Evolutionary conservation across 2,888 invertebrate genomes (phyloP), one percentile per base, ranked within the genome.

Genomic region (Dicyrtomina minuta): DNA sequence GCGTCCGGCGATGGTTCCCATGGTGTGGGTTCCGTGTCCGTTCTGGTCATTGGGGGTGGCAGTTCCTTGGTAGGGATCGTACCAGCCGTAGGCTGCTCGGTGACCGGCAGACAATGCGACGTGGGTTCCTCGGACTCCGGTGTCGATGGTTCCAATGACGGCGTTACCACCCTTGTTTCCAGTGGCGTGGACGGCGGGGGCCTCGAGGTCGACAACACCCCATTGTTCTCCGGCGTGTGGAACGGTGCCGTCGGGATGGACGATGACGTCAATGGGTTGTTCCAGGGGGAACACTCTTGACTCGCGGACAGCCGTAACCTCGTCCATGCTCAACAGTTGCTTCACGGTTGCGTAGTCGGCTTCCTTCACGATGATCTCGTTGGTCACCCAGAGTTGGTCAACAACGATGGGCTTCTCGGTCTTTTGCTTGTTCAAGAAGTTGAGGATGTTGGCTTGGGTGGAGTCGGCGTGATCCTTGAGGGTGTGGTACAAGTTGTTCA

Each of bases 21-120:
- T 58, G 13, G 59, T 44, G 64, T 70, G 70, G 12, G 70, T 70
- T 22, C 70, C 70, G 20, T 68, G 68, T n/a, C 68, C 68, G 12
- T 39, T n/a, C 8, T 24, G 6, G 33, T 68, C 68, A 22, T n/a
- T 41, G 5, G 70, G 70, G 24, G 2, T 22, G 15, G 41, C 13
- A 13, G 53, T n/a, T 12, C 27, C 17, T 22, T 6, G 1, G 5
- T n/a, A 20, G n/a, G 70, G 70, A 20, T 70, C 70, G 33, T n/a
- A 70, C 70, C 70, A 70, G 12, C 66, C 66, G 58, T 66, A 46
- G 20, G 26, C 22, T 0, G 2, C 46, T 6, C 53, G 20, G n/a
- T 4, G 44, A 20, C 59, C 66, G 17, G 39, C 20, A 15, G 2
- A 12, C 12, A 70, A 20, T 0, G 70, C 65, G 15, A 59, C 65